Conservation (phyloP, 2,888 invertebrate species). For the Amphipoea lucens region DNA sequence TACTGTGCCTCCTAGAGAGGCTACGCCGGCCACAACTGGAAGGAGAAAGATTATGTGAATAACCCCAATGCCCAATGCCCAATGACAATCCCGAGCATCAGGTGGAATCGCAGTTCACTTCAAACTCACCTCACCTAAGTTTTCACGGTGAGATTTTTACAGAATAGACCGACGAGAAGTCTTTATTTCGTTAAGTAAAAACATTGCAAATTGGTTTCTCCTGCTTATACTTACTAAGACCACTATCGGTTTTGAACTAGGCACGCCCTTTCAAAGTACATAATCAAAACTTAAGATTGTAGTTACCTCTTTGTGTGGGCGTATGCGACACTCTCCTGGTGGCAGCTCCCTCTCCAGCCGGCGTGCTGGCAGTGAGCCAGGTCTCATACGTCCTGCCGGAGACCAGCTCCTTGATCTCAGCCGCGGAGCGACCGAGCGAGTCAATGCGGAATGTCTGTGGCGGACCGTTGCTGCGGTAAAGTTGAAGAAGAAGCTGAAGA, state of each 20-base stretch:
- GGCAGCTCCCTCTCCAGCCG: slow-evolving; percentile 89
- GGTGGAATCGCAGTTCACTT: too few relatives aligned
- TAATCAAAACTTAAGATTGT: background rate
- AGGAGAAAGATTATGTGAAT: background rate
- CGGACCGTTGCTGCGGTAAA: slow-evolving; percentile 76
- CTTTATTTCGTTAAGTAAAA: background rate
- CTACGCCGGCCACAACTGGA: slow-evolving; percentile 91
- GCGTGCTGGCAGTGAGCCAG: slow-evolving; percentile 91
- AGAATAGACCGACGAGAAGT: background rate
- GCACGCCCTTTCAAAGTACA: background rate
- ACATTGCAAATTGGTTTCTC: background rate
- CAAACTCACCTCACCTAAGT: too few relatives aligned
- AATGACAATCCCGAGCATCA: too few relatives aligned
- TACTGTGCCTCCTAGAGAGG: slow-evolving; percentile 90
- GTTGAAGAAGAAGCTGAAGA: slow-evolving; percentile 8
- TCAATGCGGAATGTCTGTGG: slow-evolving; percentile 80
- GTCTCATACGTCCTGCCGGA: slow-evolving; percentile 90
- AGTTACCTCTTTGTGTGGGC: slow-evolving; percentile 85
- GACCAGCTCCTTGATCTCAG: slow-evolving; percentile 79
- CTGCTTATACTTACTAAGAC: too few relatives aligned
- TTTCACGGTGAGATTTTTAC: too few relatives aligned
- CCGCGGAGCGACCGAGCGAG: slow-evolving; percentile 69
- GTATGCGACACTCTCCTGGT: slow-evolving; percentile 85
- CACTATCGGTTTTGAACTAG: background rate
- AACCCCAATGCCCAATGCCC: too few relatives aligned